phyloP scores from a whole-genome alignment of 2,113 vertebrate genomes.

The Hypanus sabinus region DNA sequence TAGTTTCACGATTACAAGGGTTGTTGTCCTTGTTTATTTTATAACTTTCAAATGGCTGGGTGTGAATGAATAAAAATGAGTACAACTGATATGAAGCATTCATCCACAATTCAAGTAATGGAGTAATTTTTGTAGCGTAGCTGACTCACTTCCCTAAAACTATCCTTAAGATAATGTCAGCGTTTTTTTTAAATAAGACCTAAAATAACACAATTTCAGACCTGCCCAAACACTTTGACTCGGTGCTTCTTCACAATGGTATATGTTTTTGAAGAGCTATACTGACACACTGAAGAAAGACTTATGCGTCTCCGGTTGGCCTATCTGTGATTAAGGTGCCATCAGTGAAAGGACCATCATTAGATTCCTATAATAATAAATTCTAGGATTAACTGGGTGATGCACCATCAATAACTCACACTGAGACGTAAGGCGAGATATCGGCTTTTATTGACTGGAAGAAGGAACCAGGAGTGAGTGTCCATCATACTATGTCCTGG shows the following conservation, averaged over 20 bases:
- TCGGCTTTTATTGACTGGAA: no score
- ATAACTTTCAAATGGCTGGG: neutral
- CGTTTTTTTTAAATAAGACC: neutral
- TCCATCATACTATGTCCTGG: no score
- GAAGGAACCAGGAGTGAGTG: no score
- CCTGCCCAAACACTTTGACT: neutral
- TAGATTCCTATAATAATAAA: neutral
- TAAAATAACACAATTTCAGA: neutral
- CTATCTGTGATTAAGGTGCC: neutral
- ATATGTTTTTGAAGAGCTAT: neutral
- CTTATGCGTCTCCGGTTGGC: neutral
- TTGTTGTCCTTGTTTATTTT: neutral
- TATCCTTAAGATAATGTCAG: neutral
- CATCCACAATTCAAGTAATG: neutral
- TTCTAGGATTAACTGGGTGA: neutral
- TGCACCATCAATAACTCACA: no score
- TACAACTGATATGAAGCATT: neutral
- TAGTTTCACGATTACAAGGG: neutral
- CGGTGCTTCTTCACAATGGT: neutral
- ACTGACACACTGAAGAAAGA: neutral
- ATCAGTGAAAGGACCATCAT: neutral
- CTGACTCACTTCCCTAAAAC: neutral
- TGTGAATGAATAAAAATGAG: neutral
- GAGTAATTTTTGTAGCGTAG: neutral
- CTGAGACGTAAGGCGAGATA: no score